phyloP scores from a whole-genome alignment of 2,797 vertebrate genomes.

The Premnoplex brunnescens region DNA sequence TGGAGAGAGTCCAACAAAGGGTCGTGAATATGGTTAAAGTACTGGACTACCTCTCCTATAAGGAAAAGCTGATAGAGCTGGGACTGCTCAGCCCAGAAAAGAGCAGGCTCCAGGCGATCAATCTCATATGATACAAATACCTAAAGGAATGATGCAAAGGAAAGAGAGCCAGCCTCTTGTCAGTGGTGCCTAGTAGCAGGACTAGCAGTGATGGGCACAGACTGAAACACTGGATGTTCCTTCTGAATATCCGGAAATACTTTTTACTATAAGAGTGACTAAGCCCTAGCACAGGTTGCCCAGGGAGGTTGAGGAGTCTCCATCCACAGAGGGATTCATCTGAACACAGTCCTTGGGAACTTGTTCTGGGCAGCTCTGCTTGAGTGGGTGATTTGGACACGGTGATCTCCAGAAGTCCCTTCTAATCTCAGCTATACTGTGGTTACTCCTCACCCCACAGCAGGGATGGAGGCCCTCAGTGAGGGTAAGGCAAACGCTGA shows the following conservation, averaged over 20 bases:
- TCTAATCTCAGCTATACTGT: not conserved
- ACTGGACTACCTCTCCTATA: not conserved
- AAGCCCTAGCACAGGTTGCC: not conserved
- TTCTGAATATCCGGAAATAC: not conserved
- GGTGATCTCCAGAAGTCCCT: not conserved
- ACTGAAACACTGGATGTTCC: not conserved
- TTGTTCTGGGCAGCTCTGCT: not conserved
- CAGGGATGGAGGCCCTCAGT: not conserved
- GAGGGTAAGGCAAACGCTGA: not conserved
- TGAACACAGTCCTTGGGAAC: rapidly evolving
- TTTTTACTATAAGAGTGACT: not conserved
- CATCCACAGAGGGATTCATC: not conserved
- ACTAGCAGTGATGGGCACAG: not conserved
- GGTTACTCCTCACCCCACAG: not conserved
- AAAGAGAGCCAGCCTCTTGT: not conserved
- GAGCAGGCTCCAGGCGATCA: not conserved
- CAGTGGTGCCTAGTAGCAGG: not conserved
- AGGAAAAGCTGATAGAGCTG: not conserved
- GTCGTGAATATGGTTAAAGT: not conserved
- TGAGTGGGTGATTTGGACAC: not conserved
- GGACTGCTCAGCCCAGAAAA: not conserved
- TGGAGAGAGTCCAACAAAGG: not conserved
- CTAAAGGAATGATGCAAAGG: not conserved
- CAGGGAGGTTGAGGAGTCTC: not conserved
- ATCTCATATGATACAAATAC: not conserved